Conservation (phyloP, 2,797 vertebrate genomes). For the Rhynchotus rufescens region DNA sequence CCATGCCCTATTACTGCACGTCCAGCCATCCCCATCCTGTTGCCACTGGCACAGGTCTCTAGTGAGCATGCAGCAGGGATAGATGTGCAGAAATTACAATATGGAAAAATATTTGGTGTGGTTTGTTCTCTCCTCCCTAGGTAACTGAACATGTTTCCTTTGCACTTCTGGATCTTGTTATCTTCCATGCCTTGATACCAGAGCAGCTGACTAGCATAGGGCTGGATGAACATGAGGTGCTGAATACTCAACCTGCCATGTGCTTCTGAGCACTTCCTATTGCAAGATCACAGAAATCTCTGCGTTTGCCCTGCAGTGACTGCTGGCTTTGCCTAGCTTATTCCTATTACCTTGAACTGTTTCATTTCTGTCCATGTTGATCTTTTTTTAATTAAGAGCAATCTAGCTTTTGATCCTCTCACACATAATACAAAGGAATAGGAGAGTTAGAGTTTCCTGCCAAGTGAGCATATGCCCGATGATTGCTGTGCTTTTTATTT, state of each 20-base stretch:
- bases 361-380: not conserved
- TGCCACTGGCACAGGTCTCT: not conserved
- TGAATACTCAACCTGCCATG: not conserved
- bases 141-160: not conserved
- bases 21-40: not conserved
- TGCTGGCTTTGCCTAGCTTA: not conserved
- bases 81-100: not conserved
- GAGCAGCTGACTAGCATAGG: not conserved
- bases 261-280: not conserved
- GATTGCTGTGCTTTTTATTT: not conserved
- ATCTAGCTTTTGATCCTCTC: not conserved
- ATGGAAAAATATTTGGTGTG: not conserved
- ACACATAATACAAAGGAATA: not conserved
- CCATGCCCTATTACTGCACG: not conserved
- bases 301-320: not conserved
- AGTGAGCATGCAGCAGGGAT: not conserved
- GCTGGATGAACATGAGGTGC: not conserved
- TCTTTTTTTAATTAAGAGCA: not conserved
- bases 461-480: not conserved
- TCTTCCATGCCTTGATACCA: not conserved
- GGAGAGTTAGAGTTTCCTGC: not conserved
- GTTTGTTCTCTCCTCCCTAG: not conserved
- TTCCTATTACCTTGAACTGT: not conserved
- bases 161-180: not conserved
- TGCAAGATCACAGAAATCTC: rapidly evolving